Conservation (phyloP, 2,888 invertebrate genomes). For the Xestobium rufovillosum region DNA sequence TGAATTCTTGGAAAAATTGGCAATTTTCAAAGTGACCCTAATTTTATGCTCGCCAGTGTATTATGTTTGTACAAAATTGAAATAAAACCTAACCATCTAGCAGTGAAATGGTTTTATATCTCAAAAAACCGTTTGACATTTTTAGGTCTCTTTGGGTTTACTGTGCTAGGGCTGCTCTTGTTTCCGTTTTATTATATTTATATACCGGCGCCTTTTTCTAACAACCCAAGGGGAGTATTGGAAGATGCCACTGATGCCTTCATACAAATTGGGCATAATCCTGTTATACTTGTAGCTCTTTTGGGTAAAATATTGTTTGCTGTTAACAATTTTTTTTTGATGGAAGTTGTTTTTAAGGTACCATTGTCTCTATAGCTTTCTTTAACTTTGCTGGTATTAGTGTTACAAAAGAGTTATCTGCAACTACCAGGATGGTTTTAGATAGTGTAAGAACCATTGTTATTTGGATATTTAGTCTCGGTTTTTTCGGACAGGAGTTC, state of each 20-base stretch:
- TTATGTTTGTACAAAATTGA: no score
- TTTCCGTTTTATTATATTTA: conserved; percentile 76
- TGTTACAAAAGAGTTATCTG: conserved; percentile 88
- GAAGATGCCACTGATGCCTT: conserved; percentile 85
- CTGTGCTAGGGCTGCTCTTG: conserved; percentile 54
- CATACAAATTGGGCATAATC: conserved; percentile 66
- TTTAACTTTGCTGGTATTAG: conserved; percentile 44
- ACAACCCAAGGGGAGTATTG: conserved; percentile 64
- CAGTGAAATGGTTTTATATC: neutral
- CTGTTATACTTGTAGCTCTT: conserved; percentile 56
- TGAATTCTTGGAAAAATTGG: no score
- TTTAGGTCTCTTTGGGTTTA: conserved; percentile 62
- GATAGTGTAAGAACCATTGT: conserved; percentile 61
- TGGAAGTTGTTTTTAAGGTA: conserved; percentile 1
- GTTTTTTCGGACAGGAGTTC: conserved; percentile 71
- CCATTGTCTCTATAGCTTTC: conserved; percentile 4
- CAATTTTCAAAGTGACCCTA: no score
- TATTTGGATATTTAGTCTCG: conserved; percentile 80
- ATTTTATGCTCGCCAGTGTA: no score
- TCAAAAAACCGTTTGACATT: no score
- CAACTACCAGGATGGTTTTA: conserved; percentile 47
- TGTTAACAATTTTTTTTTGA: no score
- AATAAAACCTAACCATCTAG: neutral
- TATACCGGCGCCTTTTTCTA: conserved; percentile 67
- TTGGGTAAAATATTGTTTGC: conserved; percentile 44